These are phyloP conservation scores for Nezara viridula DNA, from an alignment of 2,888 invertebrate genomes.

Conservation along the genomic window DNA sequence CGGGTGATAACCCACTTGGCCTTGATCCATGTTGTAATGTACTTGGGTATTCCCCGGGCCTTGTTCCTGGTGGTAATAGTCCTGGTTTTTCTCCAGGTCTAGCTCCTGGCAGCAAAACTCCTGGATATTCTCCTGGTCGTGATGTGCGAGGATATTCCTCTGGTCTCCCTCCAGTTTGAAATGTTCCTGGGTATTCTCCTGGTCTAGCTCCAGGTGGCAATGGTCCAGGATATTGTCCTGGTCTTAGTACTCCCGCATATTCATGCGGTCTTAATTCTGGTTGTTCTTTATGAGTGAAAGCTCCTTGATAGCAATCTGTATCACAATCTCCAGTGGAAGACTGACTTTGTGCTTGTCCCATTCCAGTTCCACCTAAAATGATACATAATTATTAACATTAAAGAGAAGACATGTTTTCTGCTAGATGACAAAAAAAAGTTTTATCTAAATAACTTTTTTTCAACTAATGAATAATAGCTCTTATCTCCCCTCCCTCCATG, in stretches of 20 bases:
- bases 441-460: no score
- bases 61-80: no score
- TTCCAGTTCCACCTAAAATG: slow-evolving; percentile 81
- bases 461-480: no score
- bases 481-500: no score
- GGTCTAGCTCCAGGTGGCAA: no score
- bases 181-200: slow-evolving; percentile 57
- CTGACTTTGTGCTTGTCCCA: slow-evolving; percentile 92
- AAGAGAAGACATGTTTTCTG: no score
- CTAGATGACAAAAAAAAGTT: no score
- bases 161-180: slow-evolving; percentile 57
- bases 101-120: no score
- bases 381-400: no score
- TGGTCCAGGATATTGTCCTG: slow-evolving; percentile 62
- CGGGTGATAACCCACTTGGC: slow-evolving; percentile 29
- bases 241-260: slow-evolving; percentile 57
- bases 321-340: slow-evolving; percentile 79
- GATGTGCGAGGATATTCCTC: slow-evolving; percentile 58
- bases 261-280: slow-evolving; percentile 59
- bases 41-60: no score
- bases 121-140: slow-evolving; percentile 3
- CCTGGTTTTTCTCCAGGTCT: no score
- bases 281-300: slow-evolving; percentile 57
- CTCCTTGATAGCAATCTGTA: slow-evolving; percentile 73
- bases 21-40: slow-evolving; percentile 43